Base-by-base conservation (phyloP, 2,888 invertebrate species). In the Stenotaenia linearis region DNA sequence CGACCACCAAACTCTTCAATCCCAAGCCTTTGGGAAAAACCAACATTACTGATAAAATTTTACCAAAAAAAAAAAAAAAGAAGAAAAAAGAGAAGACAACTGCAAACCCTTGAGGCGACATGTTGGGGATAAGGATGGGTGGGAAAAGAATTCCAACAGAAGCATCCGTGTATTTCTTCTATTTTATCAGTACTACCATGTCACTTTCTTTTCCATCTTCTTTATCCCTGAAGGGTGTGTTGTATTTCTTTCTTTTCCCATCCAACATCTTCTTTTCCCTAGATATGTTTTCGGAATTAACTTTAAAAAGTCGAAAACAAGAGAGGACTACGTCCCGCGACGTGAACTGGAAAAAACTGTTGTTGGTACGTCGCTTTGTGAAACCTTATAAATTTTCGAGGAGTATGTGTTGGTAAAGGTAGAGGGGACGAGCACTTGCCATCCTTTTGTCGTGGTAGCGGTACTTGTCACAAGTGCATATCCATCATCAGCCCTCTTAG, bases 401-500 rank as follows among this genome's bases (percentile, higher is more conserved):
- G 12, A 61, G 3, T 56, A 2, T 15, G 23, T 56, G 61, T 61
- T 61, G 25, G 1, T 61, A 15, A 23, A 61, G 25, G 61, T 61
- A 61, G 4, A 61, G 61, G 3, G 23, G 28, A 25, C 6, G 61
- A 28, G 61, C 61, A 7, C 25, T 61, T 61, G 61, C 61, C 61
- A 61, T 61, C 61, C 61, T 61, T 61, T 25, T 61, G 61, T 9
- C 10, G 15, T 61, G 61, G 61, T 61, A 25, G 61, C 25, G 9
- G 32, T 32, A 61, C 61, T 61, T 61, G 61, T 25, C 61, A 61
- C 61, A 61, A 61, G 61, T 61, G 61, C 61, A 25, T 61, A 61
- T 61, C 23, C 61, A 61, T 61, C 61, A 61, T 61, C 61, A 25
- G 25, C n/a, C 25, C 61, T 25, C 61, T 61, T 61, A 61, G 9